Evolutionary conservation across 64 coral and sea anemone species (phyloP), one percentile per base, ranked within the genome.

Genomic region (Trachythela sp.): DNA sequence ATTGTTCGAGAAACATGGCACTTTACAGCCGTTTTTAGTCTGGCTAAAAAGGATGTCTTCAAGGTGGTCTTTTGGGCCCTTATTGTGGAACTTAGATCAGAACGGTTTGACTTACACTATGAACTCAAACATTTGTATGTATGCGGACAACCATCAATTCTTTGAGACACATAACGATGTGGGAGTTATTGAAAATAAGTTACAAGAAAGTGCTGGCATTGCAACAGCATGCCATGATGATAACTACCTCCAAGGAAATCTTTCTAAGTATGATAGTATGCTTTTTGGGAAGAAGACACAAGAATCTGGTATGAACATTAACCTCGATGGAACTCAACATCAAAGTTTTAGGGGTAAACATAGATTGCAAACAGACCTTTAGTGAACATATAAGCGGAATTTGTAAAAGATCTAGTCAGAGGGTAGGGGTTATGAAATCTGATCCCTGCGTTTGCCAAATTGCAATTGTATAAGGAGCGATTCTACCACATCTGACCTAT

Each of bases 351-450:
- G 83, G 39, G 29, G 37, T 85, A 42, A 85, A 9, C 36, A 85
- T 41, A 85, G 84, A 85, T 40, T 18, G 45, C 45, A 48, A 85
- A 2, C 84, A 41, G 8, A 2, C 9, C 39, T 85, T 85, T 85
- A 40, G 45, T 27, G 36, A 85, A 85, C 84, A 85, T 85, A 85
- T 43, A 40, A 36, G 45, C 1, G 45, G 26, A 54, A 50, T 87
- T 64, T 87, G 26, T 33, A 87, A 87, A 64, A 88, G 68, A 22
- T 67, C 52, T 30, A 88, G 86, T 88, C 54, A 72, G 75, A 37
- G 40, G 1, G 67, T 77, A 45, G 56, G 68, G 39, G 56, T 89
- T 88, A 0, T 13, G 85, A 35, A 60, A 87, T 15, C 49, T 87
- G n/a, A 87, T 87, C 22, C 85, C 85, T 54, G 40, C 85, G 9